phyloP scores from a whole-genome alignment of 2,797 vertebrate species.

The Scyliorhinus canicula region DNA sequence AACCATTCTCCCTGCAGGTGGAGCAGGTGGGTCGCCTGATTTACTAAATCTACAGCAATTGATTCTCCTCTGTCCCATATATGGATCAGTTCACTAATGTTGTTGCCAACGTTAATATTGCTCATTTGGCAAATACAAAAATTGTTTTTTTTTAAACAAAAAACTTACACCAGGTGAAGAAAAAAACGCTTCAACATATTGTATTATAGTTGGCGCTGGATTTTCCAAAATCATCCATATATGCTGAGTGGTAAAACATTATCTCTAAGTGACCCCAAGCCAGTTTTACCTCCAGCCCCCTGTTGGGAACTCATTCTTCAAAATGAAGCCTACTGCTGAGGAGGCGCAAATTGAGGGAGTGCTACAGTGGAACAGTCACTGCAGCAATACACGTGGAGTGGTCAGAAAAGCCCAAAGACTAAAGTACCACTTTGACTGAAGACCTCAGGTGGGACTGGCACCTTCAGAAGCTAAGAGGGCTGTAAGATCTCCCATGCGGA shows the following conservation, averaged over 20 bases:
- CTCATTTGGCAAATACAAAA: not conserved
- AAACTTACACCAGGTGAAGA: not conserved
- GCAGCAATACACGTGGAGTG: not conserved
- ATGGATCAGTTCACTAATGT: not conserved
- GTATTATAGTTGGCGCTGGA: not conserved
- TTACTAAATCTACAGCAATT: not conserved
- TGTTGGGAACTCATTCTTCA: not conserved
- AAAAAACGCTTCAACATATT: not conserved
- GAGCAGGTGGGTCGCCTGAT: constrained; percentile 29
- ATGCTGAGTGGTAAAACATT: not conserved
- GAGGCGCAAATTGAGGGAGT: not conserved
- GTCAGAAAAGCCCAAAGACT: not conserved
- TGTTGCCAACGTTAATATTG: not conserved
- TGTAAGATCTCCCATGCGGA: too few species aligned
- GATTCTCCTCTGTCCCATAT: not conserved
- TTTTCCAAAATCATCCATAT: not conserved
- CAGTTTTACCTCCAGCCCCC: not conserved
- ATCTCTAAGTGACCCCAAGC: not conserved
- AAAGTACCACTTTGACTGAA: not conserved
- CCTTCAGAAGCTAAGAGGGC: not conserved
- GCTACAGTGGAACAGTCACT: not conserved
- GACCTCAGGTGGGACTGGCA: not conserved
- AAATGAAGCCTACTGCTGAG: not conserved
- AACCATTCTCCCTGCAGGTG: constrained; percentile 36
- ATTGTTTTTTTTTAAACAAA: not conserved